Percentiles rank a stretch among this genome's conserved stretches.
phyloP scores from a whole-genome alignment of 2,888 invertebrate genomes.

The Pardosa pseudoannulata region DNA sequence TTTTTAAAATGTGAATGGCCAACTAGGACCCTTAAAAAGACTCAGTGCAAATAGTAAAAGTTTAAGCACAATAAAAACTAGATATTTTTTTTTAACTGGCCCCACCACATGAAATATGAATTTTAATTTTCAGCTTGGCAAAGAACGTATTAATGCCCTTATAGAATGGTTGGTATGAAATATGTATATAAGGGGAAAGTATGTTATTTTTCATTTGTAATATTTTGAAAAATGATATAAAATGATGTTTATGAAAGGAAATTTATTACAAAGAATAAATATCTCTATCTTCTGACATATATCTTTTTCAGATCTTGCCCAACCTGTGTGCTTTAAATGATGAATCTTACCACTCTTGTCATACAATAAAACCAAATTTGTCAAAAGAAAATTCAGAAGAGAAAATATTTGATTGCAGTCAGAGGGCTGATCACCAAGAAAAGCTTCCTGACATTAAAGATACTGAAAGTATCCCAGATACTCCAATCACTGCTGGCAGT shows the following conservation, averaged over 20 bases:
- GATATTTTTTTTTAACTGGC: too few relatives aligned
- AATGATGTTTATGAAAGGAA: neutral
- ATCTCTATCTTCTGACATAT: neutral
- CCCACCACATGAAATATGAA: too few relatives aligned
- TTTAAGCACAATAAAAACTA: too few relatives aligned
- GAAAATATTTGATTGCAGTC: neutral
- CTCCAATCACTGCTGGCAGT: too few relatives aligned
- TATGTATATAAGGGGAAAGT: too few relatives aligned
- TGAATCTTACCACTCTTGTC: constrained; percentile 53
- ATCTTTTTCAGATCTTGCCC: constrained; percentile 41
- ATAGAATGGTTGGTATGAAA: too few relatives aligned
- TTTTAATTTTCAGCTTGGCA: too few relatives aligned
- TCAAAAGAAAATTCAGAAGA: neutral
- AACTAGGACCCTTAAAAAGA: too few relatives aligned
- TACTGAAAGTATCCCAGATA: neutral
- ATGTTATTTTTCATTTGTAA: too few relatives aligned
- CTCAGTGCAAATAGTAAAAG: too few relatives aligned
- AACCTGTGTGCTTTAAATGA: constrained; percentile 54
- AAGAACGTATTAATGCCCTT: too few relatives aligned
- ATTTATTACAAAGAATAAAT: neutral
- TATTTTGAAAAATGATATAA: neutral
- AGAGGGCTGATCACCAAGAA: neutral
- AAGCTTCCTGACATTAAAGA: neutral
- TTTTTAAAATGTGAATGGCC: too few relatives aligned
- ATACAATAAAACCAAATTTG: constrained; percentile 43